A percentile compares a stretch with the other conserved stretches of the same genome.
phyloP scores from a whole-genome alignment of 2,113 vertebrate species.

The Ginglymostoma cirratum region DNA sequence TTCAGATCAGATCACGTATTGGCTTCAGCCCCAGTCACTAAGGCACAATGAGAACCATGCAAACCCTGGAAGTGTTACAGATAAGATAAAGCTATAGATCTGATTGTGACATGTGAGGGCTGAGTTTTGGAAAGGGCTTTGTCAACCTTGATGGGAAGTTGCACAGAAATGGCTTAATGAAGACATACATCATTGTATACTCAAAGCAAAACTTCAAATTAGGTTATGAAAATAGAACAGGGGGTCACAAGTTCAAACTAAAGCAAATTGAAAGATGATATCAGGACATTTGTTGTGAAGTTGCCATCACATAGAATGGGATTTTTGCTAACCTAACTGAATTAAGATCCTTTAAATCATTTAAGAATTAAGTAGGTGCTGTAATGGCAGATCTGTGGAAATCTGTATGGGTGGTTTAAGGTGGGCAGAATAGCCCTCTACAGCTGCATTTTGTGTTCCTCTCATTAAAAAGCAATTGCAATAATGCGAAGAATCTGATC shows the following conservation, averaged over 20 bases:
- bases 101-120: not conserved
- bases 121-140: not conserved
- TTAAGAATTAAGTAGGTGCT: not conserved
- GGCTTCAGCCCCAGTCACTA: not conserved
- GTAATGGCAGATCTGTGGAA: not conserved
- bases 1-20: not conserved
- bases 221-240: too few relatives aligned
- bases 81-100: not conserved
- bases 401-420: not conserved
- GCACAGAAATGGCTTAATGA: not conserved
- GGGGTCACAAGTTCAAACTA: too few relatives aligned
- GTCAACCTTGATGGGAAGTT: not conserved
- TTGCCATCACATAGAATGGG: not conserved
- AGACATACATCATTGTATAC: not conserved
- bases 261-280: not conserved
- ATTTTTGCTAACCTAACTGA: not conserved
- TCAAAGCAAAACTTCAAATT: not conserved
- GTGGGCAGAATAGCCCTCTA: not conserved
- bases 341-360: not conserved
- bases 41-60: not conserved
- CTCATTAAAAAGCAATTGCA: not conserved
- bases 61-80: not conserved
- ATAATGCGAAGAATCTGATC: not conserved
- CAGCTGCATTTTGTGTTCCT: not conserved
- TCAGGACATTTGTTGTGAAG: not conserved